Conservation (phyloP, 2,888 invertebrate genomes). For the Volucella zonaria region DNA sequence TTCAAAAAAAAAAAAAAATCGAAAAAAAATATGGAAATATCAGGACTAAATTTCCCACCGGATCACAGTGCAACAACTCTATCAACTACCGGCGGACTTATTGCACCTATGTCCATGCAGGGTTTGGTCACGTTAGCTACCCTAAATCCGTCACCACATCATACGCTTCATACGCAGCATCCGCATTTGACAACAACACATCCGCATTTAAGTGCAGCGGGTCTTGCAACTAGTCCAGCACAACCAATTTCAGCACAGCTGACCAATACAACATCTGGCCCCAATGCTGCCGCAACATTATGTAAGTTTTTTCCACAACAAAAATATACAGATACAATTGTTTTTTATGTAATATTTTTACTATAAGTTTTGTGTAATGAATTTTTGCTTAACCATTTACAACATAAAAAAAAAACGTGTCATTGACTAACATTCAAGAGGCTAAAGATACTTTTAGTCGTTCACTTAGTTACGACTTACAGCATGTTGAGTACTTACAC, state of each 20-base stretch:
- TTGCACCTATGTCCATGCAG: constrained; percentile 93
- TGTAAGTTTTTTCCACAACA: constrained; percentile 80
- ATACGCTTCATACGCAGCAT: constrained; percentile 71
- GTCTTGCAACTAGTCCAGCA: constrained; percentile 83
- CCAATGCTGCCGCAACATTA: constrained; percentile 76
- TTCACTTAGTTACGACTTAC: background rate
- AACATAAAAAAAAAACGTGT: too few relatives aligned
- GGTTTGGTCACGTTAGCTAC: constrained; percentile 90
- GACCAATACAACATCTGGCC: constrained; percentile 79
- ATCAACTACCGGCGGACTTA: constrained; percentile 83
- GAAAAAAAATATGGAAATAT: constrained; percentile 79
- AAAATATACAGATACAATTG: background rate
- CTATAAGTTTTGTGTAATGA: too few relatives aligned
- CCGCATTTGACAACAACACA: constrained; percentile 68
- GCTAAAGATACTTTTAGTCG: constrained; percentile 9
- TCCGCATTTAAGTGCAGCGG: constrained; percentile 71
- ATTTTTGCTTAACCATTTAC: too few relatives aligned
- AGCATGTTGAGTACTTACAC: constrained; percentile 20
- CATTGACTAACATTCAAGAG: constrained; percentile 34
- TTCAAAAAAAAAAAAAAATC: constrained; percentile 76
- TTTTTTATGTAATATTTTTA: background rate
- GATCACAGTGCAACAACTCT: constrained; percentile 82
- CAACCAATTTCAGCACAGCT: constrained; percentile 76
- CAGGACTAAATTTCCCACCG: constrained; percentile 83
- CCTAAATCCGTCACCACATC: constrained; percentile 76